Conservation (phyloP, 2,888 invertebrate species). For the Antheraea assamensis region DNA sequence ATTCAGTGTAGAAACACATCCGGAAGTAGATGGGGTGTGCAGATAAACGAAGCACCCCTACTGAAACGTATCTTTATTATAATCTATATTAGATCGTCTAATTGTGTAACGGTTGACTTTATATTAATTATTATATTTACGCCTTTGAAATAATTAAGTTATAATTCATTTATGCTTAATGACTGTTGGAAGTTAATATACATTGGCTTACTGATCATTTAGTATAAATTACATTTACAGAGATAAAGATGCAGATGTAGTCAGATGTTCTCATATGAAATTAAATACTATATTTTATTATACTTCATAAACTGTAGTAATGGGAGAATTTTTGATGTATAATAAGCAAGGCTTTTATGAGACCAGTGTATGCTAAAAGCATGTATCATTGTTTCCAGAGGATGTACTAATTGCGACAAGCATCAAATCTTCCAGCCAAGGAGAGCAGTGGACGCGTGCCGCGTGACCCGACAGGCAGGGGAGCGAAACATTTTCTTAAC, state of each 20-base stretch:
- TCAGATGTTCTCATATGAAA: too few species aligned
- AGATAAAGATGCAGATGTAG: neutral
- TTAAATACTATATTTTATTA: too few species aligned
- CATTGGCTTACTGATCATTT: neutral
- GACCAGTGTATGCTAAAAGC: neutral
- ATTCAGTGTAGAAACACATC: neutral
- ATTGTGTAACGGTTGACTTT: slow-evolving; percentile 10
- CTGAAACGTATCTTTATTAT: slow-evolving; percentile 22
- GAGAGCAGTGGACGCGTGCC: slow-evolving; percentile 68
- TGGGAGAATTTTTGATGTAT: too few species aligned
- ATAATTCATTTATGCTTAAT: neutral
- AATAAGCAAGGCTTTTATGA: neutral
- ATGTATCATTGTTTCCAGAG: slow-evolving; percentile 8
- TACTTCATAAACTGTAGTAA: too few species aligned
- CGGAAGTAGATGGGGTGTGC: slow-evolving; percentile 16
- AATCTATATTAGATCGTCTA: slow-evolving; percentile 37
- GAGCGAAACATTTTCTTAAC: slow-evolving; percentile 35
- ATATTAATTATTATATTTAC: slow-evolving; percentile 24
- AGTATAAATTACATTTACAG: neutral
- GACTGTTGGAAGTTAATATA: neutral
- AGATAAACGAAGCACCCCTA: slow-evolving; percentile 14
- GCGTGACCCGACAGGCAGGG: slow-evolving; percentile 43
- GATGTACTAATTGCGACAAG: slow-evolving; percentile 3
- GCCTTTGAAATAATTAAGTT: slow-evolving; percentile 18
- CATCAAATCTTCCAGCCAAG: slow-evolving; percentile 29